These are phyloP conservation scores for Dynastes maya DNA, from an alignment of 2,888 invertebrate species.

Conservation along the genomic window DNA sequence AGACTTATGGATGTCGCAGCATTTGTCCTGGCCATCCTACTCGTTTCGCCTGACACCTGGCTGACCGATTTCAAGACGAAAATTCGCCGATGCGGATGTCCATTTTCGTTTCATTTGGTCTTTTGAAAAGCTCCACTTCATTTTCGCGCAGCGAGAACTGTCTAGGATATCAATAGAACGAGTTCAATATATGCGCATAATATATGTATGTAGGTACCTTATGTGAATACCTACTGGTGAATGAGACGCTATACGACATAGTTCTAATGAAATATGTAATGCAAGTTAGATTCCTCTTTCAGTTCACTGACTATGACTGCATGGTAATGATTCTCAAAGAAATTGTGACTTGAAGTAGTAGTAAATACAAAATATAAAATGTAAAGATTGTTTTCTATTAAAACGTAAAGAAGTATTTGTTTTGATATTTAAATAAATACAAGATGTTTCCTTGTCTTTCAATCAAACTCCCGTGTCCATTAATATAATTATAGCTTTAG, in stretches of 20 bases:
- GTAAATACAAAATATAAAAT: too few species aligned
- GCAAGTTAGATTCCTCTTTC: background rate
- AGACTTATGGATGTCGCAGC: slow-evolving; percentile 65
- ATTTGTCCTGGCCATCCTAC: slow-evolving; percentile 61
- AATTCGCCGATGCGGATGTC: slow-evolving; percentile 50
- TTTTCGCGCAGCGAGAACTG: slow-evolving; percentile 26
- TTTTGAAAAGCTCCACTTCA: slow-evolving; percentile 43
- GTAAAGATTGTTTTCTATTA: too few species aligned
- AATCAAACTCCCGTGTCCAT: too few species aligned
- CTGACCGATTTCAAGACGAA: slow-evolving; percentile 54
- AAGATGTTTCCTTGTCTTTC: too few species aligned
- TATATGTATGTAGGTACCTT: slow-evolving; percentile 5
- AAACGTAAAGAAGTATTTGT: too few species aligned
- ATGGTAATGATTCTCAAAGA: too few species aligned
- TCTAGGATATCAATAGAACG: slow-evolving; percentile 24
- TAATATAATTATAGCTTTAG: too few species aligned
- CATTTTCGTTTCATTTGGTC: slow-evolving; percentile 42
- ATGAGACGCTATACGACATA: background rate
- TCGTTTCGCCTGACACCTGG: slow-evolving; percentile 60
- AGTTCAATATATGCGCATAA: slow-evolving; percentile 36
- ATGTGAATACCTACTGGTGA: background rate
- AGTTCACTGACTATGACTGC: too few species aligned
- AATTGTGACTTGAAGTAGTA: too few species aligned
- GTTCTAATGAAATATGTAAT: slow-evolving; percentile 4
- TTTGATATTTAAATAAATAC: too few species aligned